These are phyloP conservation scores for Vireo altiloquus DNA, from an alignment of 2,113 vertebrate genomes.

Conservation along the genomic window DNA sequence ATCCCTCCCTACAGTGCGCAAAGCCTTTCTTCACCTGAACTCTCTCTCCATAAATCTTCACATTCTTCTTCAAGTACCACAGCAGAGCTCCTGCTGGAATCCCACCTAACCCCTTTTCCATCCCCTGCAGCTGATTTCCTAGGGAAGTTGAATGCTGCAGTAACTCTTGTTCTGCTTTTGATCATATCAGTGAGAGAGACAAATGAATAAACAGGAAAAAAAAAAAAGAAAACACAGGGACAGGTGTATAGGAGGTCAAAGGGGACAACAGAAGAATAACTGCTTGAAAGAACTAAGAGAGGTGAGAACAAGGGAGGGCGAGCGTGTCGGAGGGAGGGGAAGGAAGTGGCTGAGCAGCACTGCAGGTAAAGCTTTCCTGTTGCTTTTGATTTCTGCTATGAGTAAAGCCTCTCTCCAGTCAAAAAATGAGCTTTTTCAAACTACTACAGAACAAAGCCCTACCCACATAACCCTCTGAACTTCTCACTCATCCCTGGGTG, in stretches of 20 bases:
- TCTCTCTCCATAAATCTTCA: background rate
- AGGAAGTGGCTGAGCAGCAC: background rate
- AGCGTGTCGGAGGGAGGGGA: accelerated
- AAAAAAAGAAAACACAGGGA: background rate
- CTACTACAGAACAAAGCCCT: background rate
- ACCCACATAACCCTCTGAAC: background rate
- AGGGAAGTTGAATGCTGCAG: accelerated
- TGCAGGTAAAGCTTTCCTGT: background rate
- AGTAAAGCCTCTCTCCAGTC: background rate
- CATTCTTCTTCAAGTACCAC: background rate
- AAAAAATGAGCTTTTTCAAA: background rate
- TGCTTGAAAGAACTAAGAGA: background rate
- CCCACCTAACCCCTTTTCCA: background rate
- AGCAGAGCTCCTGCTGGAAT: background rate
- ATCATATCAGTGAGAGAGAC: background rate
- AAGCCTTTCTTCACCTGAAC: background rate
- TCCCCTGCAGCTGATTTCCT: background rate
- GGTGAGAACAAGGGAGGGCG: background rate
- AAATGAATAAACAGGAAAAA: background rate
- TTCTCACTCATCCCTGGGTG: background rate
- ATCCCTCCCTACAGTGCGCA: background rate
- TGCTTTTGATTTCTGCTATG: background rate
- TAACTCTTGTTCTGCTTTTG: background rate
- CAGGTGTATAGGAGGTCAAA: background rate
- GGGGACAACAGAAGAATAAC: background rate